Conservation (phyloP, 2,113 vertebrate species). For the Indicator maculatus region DNA sequence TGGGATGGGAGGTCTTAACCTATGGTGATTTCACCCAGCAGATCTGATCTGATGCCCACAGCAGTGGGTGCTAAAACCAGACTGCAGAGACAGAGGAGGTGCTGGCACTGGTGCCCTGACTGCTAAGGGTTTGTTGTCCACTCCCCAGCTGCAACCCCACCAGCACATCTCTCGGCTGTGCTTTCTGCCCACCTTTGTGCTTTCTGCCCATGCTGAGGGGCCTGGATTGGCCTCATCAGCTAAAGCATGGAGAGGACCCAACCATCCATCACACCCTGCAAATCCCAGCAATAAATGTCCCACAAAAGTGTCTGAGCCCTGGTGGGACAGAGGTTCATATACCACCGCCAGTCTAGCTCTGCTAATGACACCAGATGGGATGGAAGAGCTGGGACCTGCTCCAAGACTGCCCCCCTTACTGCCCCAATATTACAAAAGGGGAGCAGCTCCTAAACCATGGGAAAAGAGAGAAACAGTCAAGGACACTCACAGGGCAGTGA, state of each 20-base stretch:
- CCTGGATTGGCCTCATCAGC: neutral
- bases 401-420: neutral
- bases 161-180: neutral
- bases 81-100: neutral
- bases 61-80: neutral
- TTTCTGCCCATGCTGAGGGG: too few relatives aligned
- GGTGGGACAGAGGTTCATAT: fast-evolving
- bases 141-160: neutral
- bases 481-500: neutral
- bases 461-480: neutral
- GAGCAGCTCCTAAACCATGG: neutral
- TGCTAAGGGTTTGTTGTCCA: fast-evolving
- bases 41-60: fast-evolving
- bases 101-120: fast-evolving
- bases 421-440: neutral
- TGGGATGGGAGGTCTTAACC: neutral
- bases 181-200: neutral
- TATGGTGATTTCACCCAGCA: neutral
- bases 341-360: neutral
- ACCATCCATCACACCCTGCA: neutral
- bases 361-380: neutral
- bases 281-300: neutral
- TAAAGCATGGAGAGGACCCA: fast-evolving
- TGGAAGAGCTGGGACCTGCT: neutral
- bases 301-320: neutral